Percentiles rank a stretch among this genome's conserved stretches.
Evolutionary conservation across 2,113 vertebrate genomes (phyloP).

Genomic region (Eubucco bourcierii): DNA sequence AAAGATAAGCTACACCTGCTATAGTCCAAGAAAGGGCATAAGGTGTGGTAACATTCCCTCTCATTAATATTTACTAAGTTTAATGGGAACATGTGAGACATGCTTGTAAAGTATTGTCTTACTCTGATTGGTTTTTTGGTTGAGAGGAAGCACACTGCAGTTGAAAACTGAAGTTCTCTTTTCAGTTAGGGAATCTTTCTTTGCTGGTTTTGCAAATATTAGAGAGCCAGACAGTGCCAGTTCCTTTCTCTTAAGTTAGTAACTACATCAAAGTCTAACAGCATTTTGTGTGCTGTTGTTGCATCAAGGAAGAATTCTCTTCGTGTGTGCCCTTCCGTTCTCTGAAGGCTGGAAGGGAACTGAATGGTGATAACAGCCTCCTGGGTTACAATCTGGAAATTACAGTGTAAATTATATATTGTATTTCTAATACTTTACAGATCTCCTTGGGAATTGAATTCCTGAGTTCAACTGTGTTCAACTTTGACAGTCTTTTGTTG

Average conservation of each 20-base stretch:
- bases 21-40: neutral
- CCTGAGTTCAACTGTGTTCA: neutral
- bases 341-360: neutral
- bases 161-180: neutral
- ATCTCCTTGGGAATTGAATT: neutral
- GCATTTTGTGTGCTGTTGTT: neutral
- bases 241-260: neutral
- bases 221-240: accelerated
- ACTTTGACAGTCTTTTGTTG: neutral
- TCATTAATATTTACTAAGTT: neutral
- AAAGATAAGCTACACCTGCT: neutral
- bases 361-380: neutral
- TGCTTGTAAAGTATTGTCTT: neutral
- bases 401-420: neutral
- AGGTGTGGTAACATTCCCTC: neutral
- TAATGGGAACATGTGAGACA: neutral
- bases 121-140: neutral
- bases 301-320: neutral
- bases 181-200: neutral
- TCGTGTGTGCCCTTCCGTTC: neutral
- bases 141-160: neutral
- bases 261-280: neutral
- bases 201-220: neutral
- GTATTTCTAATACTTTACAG: neutral
- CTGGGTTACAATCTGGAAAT: neutral